Evolutionary conservation across 2,888 invertebrate species (phyloP), one percentile per base, ranked within the genome.

Genomic region (Eilema griseolum): DNA sequence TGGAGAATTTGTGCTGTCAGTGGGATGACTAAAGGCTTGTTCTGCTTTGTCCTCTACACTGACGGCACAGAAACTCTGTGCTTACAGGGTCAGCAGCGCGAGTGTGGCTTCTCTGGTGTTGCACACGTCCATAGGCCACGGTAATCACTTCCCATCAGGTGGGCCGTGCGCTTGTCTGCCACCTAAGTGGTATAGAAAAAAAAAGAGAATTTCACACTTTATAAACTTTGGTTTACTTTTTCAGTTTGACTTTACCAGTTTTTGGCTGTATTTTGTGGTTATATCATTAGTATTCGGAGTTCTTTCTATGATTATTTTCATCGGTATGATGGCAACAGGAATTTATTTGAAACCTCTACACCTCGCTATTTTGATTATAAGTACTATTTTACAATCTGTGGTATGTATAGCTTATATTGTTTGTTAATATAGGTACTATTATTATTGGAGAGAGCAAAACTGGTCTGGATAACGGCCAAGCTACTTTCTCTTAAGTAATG

Each of bases 201-300:
- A n/a, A n/a, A n/a, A n/a, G n/a, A n/a, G 4, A 8, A 33, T 33
- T 33, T 33, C 31, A 33, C 8, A 10, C 5, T 52, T n/a, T n/a
- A 52, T 52, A 52, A 52, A 64, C 24, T 28, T 8, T 14, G 23
- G 28, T 26, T 11, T 52, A n/a, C 3, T 62, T 37, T 62, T 62
- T 41, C 37, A 62, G 62, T 62, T 62, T 2, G 62, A 62, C 33
- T 62, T 62, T 16, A 62, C 62, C 23, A 62, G 37, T 33, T 62
- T 12, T 41, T 37, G 33, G 62, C 37, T 62, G 12, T 62, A 62
- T 41, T 37, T 62, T 0, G 3, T 62, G 23, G 62, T 3, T 14
- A 37, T 62, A 14, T 11, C 24, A 12, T 3, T 37, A 0, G 62
- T n/a, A 16, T 65, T 31, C n/a, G 0, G 31, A 3, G 16, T 37